Conservation (phyloP, 2,797 vertebrate genomes). For the Lagorchestes hirsutus region DNA sequence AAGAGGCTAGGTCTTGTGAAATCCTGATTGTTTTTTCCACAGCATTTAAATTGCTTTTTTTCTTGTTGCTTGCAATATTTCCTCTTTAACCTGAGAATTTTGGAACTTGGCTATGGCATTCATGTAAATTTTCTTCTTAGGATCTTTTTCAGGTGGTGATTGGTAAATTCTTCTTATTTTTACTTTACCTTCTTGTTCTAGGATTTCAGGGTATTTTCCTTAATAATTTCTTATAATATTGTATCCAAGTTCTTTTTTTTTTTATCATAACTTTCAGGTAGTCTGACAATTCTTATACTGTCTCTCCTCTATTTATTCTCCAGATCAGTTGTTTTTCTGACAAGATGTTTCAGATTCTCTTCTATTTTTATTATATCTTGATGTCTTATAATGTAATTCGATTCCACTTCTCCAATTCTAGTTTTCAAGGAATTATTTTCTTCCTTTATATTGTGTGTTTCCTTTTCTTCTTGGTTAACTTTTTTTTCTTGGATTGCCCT, state of each 20-base stretch:
- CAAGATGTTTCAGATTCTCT: neutral
- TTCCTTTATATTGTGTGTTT: too few relatives aligned
- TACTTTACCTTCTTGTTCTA: neutral
- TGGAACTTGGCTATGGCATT: neutral
- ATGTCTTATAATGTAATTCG: too few relatives aligned
- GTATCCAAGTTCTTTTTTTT: neutral
- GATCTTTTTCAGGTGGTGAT: neutral
- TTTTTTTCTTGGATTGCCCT: too few relatives aligned
- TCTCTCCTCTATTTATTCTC: neutral
- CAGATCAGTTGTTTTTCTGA: neutral
- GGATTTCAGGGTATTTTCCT: neutral
- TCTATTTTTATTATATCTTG: too few relatives aligned
- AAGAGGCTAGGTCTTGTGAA: neutral
- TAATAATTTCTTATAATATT: neutral
- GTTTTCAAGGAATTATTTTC: too few relatives aligned
- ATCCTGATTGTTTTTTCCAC: neutral
- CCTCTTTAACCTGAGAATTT: neutral
- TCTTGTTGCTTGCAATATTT: neutral
- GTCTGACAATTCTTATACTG: neutral
- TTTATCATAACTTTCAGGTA: neutral
- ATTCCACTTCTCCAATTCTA: too few relatives aligned
- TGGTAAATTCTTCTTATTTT: neutral
- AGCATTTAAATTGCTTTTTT: neutral
- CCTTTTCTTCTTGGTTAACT: too few relatives aligned
- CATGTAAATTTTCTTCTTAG: neutral